Conservation (phyloP, 37 sponge, comb jelly and placozoan species). For the Oscarella lobularis region DNA sequence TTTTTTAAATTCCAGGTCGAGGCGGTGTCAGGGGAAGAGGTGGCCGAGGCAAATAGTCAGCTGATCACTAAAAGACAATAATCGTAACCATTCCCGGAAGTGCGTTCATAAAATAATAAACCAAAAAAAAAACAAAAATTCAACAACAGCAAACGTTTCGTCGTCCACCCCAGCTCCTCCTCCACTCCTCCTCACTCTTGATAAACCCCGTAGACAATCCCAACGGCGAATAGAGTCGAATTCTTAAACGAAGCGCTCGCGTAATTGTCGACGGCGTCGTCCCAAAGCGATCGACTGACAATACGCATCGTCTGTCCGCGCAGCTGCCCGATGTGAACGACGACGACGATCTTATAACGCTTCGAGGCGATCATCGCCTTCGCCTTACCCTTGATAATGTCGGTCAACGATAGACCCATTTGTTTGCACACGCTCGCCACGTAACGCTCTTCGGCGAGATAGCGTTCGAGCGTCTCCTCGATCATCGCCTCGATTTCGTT, state of each 20-base stretch:
- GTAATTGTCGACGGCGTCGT: slow-evolving; percentile 19
- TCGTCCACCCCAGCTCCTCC: too few relatives aligned
- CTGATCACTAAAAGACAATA: too few relatives aligned
- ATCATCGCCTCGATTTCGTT: slow-evolving; percentile 20
- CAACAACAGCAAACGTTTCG: too few relatives aligned
- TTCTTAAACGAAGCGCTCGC: slow-evolving; percentile 29
- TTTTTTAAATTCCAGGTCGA: too few relatives aligned
- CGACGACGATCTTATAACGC: slow-evolving; percentile 32
- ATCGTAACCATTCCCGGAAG: too few relatives aligned
- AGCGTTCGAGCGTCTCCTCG: slow-evolving; percentile 4
- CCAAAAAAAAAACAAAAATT: too few relatives aligned
- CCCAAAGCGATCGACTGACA: slow-evolving; percentile 60
- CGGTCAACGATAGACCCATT: slow-evolving; percentile 19
- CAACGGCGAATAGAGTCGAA: slow-evolving; percentile 31
- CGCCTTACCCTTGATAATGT: slow-evolving; percentile 33
- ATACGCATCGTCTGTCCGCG: slow-evolving; percentile 21
- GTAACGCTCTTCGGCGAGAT: slow-evolving; percentile 16
- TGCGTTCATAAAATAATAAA: too few relatives aligned
- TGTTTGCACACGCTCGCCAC: not conserved
- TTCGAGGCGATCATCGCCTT: slow-evolving; percentile 27
- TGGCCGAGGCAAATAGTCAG: too few relatives aligned
- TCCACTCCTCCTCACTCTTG: slow-evolving; percentile 15
- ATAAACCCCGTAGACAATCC: slow-evolving; percentile 30
- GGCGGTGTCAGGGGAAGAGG: too few relatives aligned
- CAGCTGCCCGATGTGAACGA: slow-evolving; percentile 39